These are phyloP conservation scores for Brienomyrus brachyistius DNA, from an alignment of 2,113 vertebrate species.

Conservation along the genomic window DNA sequence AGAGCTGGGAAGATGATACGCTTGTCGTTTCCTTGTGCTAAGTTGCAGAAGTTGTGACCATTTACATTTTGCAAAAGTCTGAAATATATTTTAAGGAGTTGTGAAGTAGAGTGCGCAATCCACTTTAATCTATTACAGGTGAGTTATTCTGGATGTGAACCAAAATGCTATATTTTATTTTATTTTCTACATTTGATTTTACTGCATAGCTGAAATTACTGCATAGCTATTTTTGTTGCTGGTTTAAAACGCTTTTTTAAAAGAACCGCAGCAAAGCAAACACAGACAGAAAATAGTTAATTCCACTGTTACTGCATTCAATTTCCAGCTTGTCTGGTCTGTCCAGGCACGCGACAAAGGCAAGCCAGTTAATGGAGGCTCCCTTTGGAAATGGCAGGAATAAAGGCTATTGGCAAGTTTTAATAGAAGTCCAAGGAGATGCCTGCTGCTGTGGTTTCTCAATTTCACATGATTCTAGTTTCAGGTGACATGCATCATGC, in stretches of 20 bases:
- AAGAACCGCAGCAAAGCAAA: slow-evolving; percentile 49
- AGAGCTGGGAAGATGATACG: background rate
- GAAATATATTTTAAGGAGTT: background rate
- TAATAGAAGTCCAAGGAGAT: slow-evolving; percentile 56
- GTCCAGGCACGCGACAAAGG: slow-evolving; percentile 54
- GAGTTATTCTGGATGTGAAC: background rate
- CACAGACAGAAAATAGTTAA: slow-evolving; percentile 40
- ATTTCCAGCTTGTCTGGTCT: slow-evolving; percentile 46
- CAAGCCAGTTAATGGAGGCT: slow-evolving; percentile 52
- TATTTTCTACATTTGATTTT: background rate
- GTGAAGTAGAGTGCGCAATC: background rate
- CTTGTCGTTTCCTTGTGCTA: background rate
- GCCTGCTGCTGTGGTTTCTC: slow-evolving; percentile 68
- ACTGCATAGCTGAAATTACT: background rate
- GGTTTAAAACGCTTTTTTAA: background rate
- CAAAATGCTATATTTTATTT: background rate
- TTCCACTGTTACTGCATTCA: slow-evolving; percentile 24
- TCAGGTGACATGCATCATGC: slow-evolving; percentile 77
- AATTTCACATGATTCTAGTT: slow-evolving; percentile 74
- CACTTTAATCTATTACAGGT: background rate
- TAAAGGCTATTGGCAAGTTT: slow-evolving; percentile 47
- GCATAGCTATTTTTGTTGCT: background rate
- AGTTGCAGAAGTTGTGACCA: background rate
- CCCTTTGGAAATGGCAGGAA: slow-evolving; percentile 40
- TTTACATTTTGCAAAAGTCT: background rate